phyloP scores from a whole-genome alignment of 2,797 vertebrate species.

The Manis javanica region DNA sequence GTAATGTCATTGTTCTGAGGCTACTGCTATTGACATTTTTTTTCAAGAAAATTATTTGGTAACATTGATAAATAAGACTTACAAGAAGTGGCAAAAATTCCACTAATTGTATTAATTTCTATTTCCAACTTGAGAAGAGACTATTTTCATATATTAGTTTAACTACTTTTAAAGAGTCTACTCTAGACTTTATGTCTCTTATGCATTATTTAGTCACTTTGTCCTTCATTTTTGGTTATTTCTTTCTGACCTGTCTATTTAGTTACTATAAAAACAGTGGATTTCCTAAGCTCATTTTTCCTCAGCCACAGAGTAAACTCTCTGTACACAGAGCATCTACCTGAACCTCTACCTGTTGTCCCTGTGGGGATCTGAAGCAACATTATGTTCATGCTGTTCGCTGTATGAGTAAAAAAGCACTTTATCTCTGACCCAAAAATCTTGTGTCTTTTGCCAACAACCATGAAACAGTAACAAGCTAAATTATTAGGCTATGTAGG shows the following conservation, averaged over 20 bases:
- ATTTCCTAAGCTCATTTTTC: not conserved
- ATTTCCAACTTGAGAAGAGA: not conserved
- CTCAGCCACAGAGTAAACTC: not conserved
- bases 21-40: not conserved
- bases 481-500: not conserved
- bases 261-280: not conserved
- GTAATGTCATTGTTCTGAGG: not conserved
- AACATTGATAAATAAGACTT: not conserved
- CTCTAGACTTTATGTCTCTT: not conserved
- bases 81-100: not conserved
- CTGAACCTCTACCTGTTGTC: not conserved
- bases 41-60: not conserved
- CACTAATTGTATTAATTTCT: not conserved
- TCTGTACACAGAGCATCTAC: not conserved
- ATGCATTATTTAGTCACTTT: not conserved
- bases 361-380: not conserved
- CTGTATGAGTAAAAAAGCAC: not conserved
- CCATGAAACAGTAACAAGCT: not conserved
- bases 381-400: not conserved
- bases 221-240: not conserved
- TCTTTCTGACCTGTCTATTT: not conserved
- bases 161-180: not conserved
- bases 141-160: not conserved
- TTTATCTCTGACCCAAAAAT: not conserved
- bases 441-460: not conserved